Percentiles rank a stretch among this genome's conserved stretches.
These are phyloP conservation scores for Amblyopsis hoosieri DNA, from an alignment of 2,797 vertebrate species.

Conservation along the genomic window DNA sequence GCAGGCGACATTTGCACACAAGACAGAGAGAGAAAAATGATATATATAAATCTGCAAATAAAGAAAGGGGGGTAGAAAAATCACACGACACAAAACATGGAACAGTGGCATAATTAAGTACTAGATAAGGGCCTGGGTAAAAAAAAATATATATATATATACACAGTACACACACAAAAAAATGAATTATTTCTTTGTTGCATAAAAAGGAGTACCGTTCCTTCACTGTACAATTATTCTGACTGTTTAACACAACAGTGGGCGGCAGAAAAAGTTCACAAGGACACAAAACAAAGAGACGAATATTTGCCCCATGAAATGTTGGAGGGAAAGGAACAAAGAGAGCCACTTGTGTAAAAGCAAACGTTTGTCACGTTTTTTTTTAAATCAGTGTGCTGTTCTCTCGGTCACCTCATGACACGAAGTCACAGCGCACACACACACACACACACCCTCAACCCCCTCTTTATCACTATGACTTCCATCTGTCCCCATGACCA, in stretches of 20 bases:
- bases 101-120: constrained; percentile 48
- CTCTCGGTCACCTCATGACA: constrained; percentile 32
- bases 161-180: constrained; percentile 1
- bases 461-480: constrained; percentile 42
- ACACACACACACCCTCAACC: constrained; percentile 18
- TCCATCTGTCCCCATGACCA: constrained; percentile 66
- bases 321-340: constrained; percentile 14
- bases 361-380: constrained; percentile 36
- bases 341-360: constrained; percentile 38
- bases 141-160: not conserved
- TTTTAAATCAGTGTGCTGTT: constrained; percentile 52
- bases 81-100: constrained; percentile 42
- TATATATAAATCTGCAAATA: constrained; percentile 18
- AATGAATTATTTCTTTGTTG: not conserved
- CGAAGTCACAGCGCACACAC: not conserved
- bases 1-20: constrained; percentile 32
- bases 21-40: constrained; percentile 6
- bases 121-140: constrained; percentile 10
- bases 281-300: constrained; percentile 2
- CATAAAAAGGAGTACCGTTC: constrained; percentile 5
- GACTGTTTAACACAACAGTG: not conserved
- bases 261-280: constrained; percentile 1
- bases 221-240: constrained; percentile 8
- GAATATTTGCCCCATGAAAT: constrained; percentile 13
- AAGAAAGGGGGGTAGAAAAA: not conserved